These are phyloP conservation scores for Linnaemya vulpina DNA, from an alignment of 2,888 invertebrate species.

Conservation along the genomic window DNA sequence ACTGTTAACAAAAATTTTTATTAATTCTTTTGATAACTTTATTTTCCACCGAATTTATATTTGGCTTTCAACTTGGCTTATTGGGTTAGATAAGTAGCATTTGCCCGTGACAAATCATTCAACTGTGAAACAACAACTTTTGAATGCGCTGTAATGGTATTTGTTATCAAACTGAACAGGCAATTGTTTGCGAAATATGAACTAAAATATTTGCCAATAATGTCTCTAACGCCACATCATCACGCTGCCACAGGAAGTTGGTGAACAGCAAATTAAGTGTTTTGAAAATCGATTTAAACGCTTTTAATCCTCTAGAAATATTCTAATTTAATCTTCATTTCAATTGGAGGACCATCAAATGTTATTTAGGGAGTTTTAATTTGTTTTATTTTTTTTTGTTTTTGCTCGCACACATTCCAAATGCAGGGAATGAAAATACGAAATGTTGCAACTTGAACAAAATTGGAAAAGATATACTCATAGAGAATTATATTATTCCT, in stretches of 20 bases:
- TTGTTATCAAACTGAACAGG: constrained; percentile 1
- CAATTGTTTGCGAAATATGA: neutral
- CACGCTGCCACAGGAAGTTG: neutral
- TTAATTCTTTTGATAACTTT: too few relatives aligned
- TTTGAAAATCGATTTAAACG: constrained; percentile 31
- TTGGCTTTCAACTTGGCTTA: too few relatives aligned
- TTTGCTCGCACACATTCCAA: neutral
- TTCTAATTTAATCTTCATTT: constrained; percentile 46
- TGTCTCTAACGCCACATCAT: neutral
- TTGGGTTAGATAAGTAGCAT: too few relatives aligned
- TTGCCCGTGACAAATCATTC: neutral
- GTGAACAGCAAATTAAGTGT: constrained; percentile 16
- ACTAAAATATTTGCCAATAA: neutral
- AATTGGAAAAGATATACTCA: neutral
- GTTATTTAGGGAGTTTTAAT: constrained; percentile 32
- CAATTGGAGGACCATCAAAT: constrained; percentile 35
- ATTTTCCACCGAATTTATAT: too few relatives aligned
- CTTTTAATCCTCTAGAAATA: constrained; percentile 41
- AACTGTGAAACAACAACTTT: neutral
- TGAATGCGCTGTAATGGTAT: neutral
- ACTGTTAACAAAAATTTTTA: too few relatives aligned
- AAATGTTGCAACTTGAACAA: constrained; percentile 7
- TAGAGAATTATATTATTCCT: constrained; percentile 25
- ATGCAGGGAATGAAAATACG: neutral
- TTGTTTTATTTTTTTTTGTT: neutral